These are phyloP conservation scores for Salticus scenicus DNA, from an alignment of 2,888 invertebrate species.

Conservation along the genomic window DNA sequence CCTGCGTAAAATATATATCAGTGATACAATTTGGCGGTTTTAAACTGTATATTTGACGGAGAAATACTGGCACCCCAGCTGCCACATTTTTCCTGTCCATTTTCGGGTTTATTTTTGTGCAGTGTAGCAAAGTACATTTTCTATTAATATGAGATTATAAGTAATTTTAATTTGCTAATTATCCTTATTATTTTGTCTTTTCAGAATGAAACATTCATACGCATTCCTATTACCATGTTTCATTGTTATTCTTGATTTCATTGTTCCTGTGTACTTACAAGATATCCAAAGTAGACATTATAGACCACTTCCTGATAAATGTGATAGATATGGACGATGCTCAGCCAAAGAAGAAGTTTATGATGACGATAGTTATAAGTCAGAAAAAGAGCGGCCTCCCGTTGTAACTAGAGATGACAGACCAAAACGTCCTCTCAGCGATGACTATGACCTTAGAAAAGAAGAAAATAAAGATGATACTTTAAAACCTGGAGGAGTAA, in stretches of 20 bases:
- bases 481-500: neutral
- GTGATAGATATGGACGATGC: constrained; percentile 36
- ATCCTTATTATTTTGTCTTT: neutral
- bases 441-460: constrained; percentile 5
- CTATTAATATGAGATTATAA: too few relatives aligned
- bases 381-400: constrained; percentile 21
- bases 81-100: too few relatives aligned
- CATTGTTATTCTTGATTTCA: neutral
- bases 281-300: constrained; percentile 12
- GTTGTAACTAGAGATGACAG: constrained; percentile 23
- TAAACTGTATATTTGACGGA: too few relatives aligned
- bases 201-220: neutral
- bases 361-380: constrained; percentile 28
- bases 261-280: neutral
- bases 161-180: too few relatives aligned
- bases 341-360: constrained; percentile 5
- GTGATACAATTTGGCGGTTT: too few relatives aligned
- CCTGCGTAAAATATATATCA: too few relatives aligned
- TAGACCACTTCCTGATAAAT: constrained; percentile 13
- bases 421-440: neutral
- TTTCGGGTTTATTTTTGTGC: too few relatives aligned
- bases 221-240: neutral
- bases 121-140: too few relatives aligned
- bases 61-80: too few relatives aligned
- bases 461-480: constrained; percentile 1